Evolutionary conservation across 1,140 invertebrate species (phyloP).

Genomic region (Drosophila albomicans): DNA sequence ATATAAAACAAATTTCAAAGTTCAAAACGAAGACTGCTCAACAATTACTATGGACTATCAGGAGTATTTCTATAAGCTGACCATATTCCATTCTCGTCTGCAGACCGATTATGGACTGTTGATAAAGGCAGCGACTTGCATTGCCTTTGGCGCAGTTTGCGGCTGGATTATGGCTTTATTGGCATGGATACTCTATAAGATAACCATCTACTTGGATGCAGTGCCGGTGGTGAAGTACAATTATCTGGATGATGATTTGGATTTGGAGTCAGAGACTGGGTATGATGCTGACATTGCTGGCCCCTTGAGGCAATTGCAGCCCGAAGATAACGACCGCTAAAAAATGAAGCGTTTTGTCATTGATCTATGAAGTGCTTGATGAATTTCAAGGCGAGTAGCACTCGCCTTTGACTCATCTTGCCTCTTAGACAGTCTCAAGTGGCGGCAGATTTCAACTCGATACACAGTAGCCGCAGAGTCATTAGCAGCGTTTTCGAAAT

Average conservation of each 20-base stretch:
- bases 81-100: conserved; percentile 49
- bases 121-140: conserved; percentile 57
- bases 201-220: conserved; percentile 33
- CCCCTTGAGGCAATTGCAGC: neutral
- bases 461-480: conserved; percentile 44
- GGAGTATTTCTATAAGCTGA: conserved; percentile 51
- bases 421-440: conserved; percentile 62
- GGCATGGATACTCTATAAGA: conserved; percentile 49
- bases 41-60: conserved; percentile 45
- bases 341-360: conserved; percentile 29
- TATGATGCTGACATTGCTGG: conserved; percentile 13
- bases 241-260: conserved; percentile 52
- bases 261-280: conserved; percentile 52
- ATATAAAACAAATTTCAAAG: neutral
- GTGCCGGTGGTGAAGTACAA: conserved; percentile 6
- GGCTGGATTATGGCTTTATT: conserved; percentile 62
- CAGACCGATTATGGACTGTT: conserved; percentile 57
- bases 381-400: conserved; percentile 18
- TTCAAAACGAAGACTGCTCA: conserved; percentile 5
- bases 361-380: conserved; percentile 36
- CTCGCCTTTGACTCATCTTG: conserved; percentile 17
- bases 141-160: conserved; percentile 62
- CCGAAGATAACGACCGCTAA: conserved; percentile 3
- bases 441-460: conserved; percentile 29
- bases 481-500: conserved; percentile 44